Evolutionary conservation across 2,888 invertebrate species (phyloP), one percentile per base, ranked within the genome.

Genomic region (Zygaena filipendulae): DNA sequence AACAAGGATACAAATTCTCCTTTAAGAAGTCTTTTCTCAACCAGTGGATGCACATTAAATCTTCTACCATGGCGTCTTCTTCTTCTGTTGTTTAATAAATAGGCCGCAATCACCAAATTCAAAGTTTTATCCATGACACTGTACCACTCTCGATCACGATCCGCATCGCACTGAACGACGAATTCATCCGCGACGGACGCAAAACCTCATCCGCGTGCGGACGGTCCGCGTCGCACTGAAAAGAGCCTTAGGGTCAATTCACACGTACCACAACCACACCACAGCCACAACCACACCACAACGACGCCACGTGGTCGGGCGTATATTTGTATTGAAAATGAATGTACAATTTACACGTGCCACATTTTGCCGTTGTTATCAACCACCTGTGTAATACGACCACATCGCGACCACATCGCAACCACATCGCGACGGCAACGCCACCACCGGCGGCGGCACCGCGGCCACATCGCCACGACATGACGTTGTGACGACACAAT

Each of bases 391-490:
- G n/a, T n/a, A n/a, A n/a, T n/a, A n/a, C n/a, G n/a, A n/a, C n/a
- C n/a, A n/a, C n/a, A n/a, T n/a, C n/a, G n/a, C n/a, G n/a, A n/a
- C n/a, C n/a, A n/a, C n/a, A n/a, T n/a, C n/a, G n/a, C n/a, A n/a
- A n/a, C n/a, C 29, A 33, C 38, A 36, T 30, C 35, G 35, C 35
- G 23, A 33, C 30, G 27, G 29, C 31, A 36, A 34, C 35, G 37
- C 34, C 30, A 10, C 37, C 34, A 33, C 38, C 36, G 30, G 38
- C 34, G 36, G 30, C n/a, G n/a, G n/a, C n/a, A n/a, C n/a, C n/a
- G n/a, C n/a, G n/a, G n/a, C n/a, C n/a, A n/a, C n/a, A n/a, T n/a
- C n/a, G n/a, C n/a, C n/a, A n/a, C n/a, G n/a, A n/a, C n/a, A n/a
- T n/a, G n/a, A n/a, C n/a, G n/a, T n/a, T n/a, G n/a, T n/a, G n/a